Percentiles rank a stretch among this genome's conserved stretches.
Evolutionary conservation across 1,140 invertebrate genomes (phyloP).

Genomic region (Eupristina koningsbergeri): DNA sequence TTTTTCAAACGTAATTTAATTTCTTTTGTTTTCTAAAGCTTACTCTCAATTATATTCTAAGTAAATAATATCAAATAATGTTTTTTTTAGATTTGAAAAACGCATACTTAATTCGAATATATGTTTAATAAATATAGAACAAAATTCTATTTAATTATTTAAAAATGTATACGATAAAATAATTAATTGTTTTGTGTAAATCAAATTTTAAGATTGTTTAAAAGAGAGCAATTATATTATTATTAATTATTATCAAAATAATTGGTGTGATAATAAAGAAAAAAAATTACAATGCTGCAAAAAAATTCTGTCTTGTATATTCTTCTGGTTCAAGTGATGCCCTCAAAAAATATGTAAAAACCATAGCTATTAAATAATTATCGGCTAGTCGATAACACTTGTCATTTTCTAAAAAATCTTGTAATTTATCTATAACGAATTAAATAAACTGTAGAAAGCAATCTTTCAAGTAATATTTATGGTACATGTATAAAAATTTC

Average conservation of each 20-base stretch:
- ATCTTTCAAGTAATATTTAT: neutral
- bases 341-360: conserved; percentile 76
- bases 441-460: neutral
- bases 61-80: too few species aligned
- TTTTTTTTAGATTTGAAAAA: too few species aligned
- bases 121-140: too few species aligned
- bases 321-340: conserved; percentile 71
- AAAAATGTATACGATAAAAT: too few species aligned
- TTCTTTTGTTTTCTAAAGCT: too few species aligned
- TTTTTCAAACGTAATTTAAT: too few species aligned
- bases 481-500: neutral
- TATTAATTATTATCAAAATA: neutral
- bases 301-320: conserved; percentile 75
- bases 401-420: conserved; percentile 66
- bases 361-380: conserved; percentile 77
- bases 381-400: conserved; percentile 68
- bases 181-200: too few species aligned
- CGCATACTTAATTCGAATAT: too few species aligned
- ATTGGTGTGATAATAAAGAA: conserved; percentile 3
- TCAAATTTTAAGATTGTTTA: too few species aligned
- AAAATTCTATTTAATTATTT: too few species aligned
- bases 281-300: conserved; percentile 75
- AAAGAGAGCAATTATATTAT: neutral
- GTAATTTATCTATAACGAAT: conserved; percentile 49
- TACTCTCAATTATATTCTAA: too few species aligned